Percentiles rank a stretch among this genome's conserved stretches.
Evolutionary conservation across 2,888 invertebrate species (phyloP).

Genomic region (Drosophila maculinotata): DNA sequence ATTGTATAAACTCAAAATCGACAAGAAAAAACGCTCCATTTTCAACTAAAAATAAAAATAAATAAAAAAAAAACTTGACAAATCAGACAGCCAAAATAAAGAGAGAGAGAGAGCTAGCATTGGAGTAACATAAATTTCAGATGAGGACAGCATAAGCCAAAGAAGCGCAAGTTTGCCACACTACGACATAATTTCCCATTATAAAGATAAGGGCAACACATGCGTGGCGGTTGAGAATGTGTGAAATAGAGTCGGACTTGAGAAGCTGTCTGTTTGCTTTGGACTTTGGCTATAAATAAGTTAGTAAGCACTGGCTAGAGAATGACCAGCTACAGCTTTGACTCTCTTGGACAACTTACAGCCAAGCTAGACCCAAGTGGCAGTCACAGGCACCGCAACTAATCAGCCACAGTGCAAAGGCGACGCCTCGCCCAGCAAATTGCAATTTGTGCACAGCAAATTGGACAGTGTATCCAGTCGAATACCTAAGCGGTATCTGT

Average conservation of each 20-base stretch:
- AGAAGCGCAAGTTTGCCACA: conserved; percentile 21
- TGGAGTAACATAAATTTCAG: conserved; percentile 51
- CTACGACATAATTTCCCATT: conserved; percentile 68
- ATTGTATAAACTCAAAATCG: conserved; percentile 40
- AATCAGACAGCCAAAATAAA: conserved; percentile 17
- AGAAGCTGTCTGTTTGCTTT: conserved; percentile 37
- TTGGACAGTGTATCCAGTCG: conserved; percentile 32
- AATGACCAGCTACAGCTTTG: conserved; percentile 11
- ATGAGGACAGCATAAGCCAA: conserved; percentile 48
- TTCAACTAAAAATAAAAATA: conserved; percentile 26
- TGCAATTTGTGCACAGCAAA: conserved; percentile 51
- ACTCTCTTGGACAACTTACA: conserved; percentile 24
- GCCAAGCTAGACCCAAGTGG: conserved; percentile 34
- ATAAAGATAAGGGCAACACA: conserved; percentile 45
- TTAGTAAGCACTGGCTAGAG: conserved; percentile 43
- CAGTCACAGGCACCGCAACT: conserved; percentile 42
- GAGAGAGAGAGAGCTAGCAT: conserved; percentile 15
- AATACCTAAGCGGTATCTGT: conserved; percentile 9
- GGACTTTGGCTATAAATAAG: conserved; percentile 60
- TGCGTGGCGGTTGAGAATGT: conserved; percentile 8
- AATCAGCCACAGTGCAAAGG: conserved; percentile 48
- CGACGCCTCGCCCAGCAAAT: conserved; percentile 36
- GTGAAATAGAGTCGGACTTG: conserved; percentile 9
- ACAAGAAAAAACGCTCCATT: conserved; percentile 34
- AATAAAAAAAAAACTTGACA: conserved; percentile 31